Evolutionary conservation across 2,797 vertebrate species (phyloP).

Genomic region (Pangasius macronema): DNA sequence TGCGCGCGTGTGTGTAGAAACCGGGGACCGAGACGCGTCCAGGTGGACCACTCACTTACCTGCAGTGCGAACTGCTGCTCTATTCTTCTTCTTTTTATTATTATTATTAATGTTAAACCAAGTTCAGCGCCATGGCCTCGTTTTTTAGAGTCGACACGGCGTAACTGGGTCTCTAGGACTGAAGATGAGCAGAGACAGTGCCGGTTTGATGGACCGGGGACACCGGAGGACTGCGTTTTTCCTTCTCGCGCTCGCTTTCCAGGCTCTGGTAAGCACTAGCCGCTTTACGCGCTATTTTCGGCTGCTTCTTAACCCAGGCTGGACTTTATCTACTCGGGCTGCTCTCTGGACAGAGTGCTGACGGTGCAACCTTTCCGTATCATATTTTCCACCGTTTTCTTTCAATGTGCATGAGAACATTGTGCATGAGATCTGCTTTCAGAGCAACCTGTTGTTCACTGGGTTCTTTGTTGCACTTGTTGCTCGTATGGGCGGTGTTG

Average conservation of each 20-base stretch:
- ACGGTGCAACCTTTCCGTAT: neutral
- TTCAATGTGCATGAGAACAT: neutral
- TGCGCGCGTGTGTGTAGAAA: neutral
- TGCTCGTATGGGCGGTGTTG: constrained; percentile 47
- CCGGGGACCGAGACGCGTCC: constrained; percentile 12
- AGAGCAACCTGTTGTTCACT: constrained; percentile 76
- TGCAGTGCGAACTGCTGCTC: constrained; percentile 47
- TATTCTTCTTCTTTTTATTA: neutral
- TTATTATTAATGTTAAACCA: neutral
- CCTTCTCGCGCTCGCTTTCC: constrained; percentile 70
- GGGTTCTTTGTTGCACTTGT: constrained; percentile 59
- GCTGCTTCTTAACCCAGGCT: constrained; percentile 56
- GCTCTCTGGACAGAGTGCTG: constrained; percentile 25
- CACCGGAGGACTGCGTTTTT: constrained; percentile 67
- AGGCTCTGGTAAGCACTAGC: constrained; percentile 75
- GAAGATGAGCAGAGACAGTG: constrained; percentile 46
- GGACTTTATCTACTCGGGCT: constrained; percentile 33
- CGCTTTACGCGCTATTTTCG: constrained; percentile 73
- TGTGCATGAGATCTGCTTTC: neutral
- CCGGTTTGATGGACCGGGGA: constrained; percentile 49
- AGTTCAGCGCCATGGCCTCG: neutral
- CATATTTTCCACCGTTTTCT: neutral
- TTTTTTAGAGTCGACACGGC: constrained; percentile 16
- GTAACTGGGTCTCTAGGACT: constrained; percentile 8
- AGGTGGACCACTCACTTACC: constrained; percentile 30